Conservation (phyloP, 2,888 invertebrate species). For the Boloria selene region DNA sequence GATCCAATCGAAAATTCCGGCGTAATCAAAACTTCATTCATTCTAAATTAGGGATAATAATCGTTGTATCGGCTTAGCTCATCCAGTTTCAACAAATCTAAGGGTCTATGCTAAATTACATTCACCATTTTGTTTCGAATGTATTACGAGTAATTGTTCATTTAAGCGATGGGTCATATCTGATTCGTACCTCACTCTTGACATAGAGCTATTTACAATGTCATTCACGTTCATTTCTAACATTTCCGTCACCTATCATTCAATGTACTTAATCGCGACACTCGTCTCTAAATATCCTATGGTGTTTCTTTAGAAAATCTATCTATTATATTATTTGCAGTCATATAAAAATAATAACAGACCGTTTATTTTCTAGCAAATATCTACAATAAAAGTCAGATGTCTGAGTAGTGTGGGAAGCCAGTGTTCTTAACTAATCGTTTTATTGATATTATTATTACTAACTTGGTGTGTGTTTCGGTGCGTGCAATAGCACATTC, state of each 20-base stretch:
- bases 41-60: slow-evolving; percentile 53
- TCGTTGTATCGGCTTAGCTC: slow-evolving; percentile 76
- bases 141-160: slow-evolving; percentile 40
- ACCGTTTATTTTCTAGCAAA: slow-evolving; percentile 74
- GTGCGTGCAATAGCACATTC: slow-evolving; percentile 81
- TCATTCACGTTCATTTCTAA: slow-evolving; percentile 46
- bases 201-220: slow-evolving; percentile 45
- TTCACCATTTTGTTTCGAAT: slow-evolving; percentile 39
- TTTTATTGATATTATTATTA: slow-evolving; percentile 58
- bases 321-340: slow-evolving; percentile 73
- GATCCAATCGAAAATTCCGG: slow-evolving; percentile 24
- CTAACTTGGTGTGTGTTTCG: slow-evolving; percentile 77
- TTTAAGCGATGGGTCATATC: slow-evolving; percentile 36
- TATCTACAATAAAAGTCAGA: slow-evolving; percentile 73
- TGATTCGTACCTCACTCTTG: slow-evolving; percentile 38
- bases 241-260: slow-evolving; percentile 45
- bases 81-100: slow-evolving; percentile 56
- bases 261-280: slow-evolving; percentile 47
- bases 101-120: slow-evolving; percentile 44
- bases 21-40: slow-evolving; percentile 45
- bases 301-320: slow-evolving; percentile 78
- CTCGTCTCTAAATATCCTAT: slow-evolving; percentile 57
- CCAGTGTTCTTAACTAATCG: slow-evolving; percentile 69
- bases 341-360: slow-evolving; percentile 82
- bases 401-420: slow-evolving; percentile 70